Conservation (phyloP, 2,797 vertebrate species). For the Triplophysa yarkandensis region DNA sequence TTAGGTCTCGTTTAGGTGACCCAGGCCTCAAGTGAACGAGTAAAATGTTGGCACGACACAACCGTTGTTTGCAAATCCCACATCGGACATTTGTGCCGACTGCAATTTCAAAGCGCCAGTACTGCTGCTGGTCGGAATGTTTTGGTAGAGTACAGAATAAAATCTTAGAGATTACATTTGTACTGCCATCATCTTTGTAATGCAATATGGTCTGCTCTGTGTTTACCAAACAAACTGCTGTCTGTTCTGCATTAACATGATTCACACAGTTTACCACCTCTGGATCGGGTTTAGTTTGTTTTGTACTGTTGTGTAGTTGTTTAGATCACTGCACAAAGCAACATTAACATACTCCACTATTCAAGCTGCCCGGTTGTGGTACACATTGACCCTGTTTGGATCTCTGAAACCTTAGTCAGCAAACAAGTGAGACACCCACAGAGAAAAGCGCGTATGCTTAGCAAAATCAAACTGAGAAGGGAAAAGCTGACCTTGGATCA, state of each 20-base stretch:
- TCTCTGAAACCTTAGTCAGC: background rate
- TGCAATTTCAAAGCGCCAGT: background rate
- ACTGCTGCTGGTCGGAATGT: background rate
- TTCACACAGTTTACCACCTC: conserved; percentile 3
- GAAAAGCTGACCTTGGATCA: background rate
- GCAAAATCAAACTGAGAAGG: background rate
- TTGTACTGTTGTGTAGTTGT: conserved; percentile 1
- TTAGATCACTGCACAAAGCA: conserved; percentile 28
- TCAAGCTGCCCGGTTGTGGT: conserved; percentile 10
- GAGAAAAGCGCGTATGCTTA: background rate
- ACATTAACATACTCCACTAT: background rate
- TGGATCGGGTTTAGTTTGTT: conserved; percentile 22
- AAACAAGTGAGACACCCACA: background rate
- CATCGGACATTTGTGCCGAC: background rate
- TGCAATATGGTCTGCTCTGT: background rate
- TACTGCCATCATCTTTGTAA: background rate
- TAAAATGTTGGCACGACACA: conserved; percentile 26
- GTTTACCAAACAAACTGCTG: background rate
- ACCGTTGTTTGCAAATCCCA: conserved; percentile 17
- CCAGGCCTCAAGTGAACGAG: conserved; percentile 20
- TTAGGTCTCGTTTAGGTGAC: conserved; percentile 39
- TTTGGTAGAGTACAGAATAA: background rate
- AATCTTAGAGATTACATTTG: background rate
- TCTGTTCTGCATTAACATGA: conserved; percentile 16
- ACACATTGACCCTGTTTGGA: conserved; percentile 9